Base-by-base conservation (phyloP, 2,888 invertebrate species). In the Herminia tarsipennalis region DNA sequence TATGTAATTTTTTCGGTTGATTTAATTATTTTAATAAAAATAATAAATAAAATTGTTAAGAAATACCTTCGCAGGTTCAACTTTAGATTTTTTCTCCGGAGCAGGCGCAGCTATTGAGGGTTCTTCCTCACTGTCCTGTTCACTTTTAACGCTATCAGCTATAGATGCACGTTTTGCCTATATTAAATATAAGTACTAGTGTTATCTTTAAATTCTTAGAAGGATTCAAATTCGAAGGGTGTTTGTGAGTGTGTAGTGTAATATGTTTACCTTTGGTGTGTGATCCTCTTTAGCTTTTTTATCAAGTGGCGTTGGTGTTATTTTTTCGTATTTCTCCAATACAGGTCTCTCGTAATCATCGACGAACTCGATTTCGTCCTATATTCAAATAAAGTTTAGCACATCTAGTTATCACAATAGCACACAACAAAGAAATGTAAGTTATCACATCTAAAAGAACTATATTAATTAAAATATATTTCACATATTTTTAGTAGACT, bases 291-390 rank as follows among this genome's bases (percentile, higher is more conserved):
- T 92, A 40, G 76, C 73, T 83, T 86, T 92, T 89, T 92, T 92
- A 78, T 85, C 86, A 33, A 90, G 81, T 67, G 92, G 92, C 73
- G 92, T 92, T 36, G 92, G 92, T 81, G 92, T 83, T 66, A 92
- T 79, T 73, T 92, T 93, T 86, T 95, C 94, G 71, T 94, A 95
- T 85, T 94, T 94, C 83, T 95, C 95, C 76, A 95, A 88, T 36
- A 93, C 94, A 1, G 95, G 94, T 70, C 95, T 92, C 78, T 96
- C 96, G 83, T 96, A 96, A 89, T 96, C 96, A 37, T 95, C 94
- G 73, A 90, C 88, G 76, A 92, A 92, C 73, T 92, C 91, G 78
- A 90, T 69, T 76, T 78, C 77, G 47, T 86, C 91, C 91, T 91
- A 90, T 68, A 80, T 80, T 74, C 66, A 84, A 86, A 83, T 64